These are phyloP conservation scores for Apocheima hispidaria DNA, from an alignment of 2,888 invertebrate genomes.

Conservation along the genomic window DNA sequence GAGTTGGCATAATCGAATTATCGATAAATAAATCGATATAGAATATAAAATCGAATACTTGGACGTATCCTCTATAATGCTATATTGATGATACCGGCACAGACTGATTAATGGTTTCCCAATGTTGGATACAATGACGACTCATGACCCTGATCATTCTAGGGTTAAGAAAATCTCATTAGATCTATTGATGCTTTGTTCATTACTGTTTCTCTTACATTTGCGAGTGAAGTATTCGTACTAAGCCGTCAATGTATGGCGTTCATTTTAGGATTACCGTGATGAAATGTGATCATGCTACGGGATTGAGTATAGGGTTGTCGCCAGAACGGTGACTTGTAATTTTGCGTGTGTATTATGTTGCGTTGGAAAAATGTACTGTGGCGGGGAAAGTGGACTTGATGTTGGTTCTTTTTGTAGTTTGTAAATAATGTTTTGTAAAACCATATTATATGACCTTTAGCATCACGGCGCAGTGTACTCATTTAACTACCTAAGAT, in stretches of 20 bases:
- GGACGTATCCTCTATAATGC: conserved; percentile 80
- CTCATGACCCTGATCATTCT: conserved; percentile 61
- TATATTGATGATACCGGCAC: conserved; percentile 84
- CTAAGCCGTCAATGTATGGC: conserved; percentile 48
- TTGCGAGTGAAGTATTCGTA: background rate
- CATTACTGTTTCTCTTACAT: conserved; percentile 52
- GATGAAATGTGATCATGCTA: conserved; percentile 44
- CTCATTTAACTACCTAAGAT: background rate
- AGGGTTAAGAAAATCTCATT: conserved; percentile 48
- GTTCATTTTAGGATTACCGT: background rate
- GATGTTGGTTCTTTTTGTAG: conserved; percentile 53
- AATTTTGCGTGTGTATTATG: conserved; percentile 69
- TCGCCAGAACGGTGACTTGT: conserved; percentile 82
- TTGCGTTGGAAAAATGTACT: conserved; percentile 59
- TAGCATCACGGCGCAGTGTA: background rate
- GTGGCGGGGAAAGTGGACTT: conserved; percentile 56
- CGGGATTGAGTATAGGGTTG: conserved; percentile 73
- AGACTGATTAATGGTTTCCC: conserved; percentile 84
- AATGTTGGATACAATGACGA: conserved; percentile 77
- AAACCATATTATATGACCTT: conserved; percentile 10
- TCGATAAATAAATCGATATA: conserved; percentile 79
- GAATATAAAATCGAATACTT: conserved; percentile 81
- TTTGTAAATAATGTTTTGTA: conserved; percentile 29
- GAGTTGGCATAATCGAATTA: conserved; percentile 79
- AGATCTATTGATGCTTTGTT: conserved; percentile 32